Percentiles rank a stretch among this genome's conserved stretches.
Conservation (phyloP, 2,888 invertebrate genomes). For the Sarcophaga subvicina region DNA sequence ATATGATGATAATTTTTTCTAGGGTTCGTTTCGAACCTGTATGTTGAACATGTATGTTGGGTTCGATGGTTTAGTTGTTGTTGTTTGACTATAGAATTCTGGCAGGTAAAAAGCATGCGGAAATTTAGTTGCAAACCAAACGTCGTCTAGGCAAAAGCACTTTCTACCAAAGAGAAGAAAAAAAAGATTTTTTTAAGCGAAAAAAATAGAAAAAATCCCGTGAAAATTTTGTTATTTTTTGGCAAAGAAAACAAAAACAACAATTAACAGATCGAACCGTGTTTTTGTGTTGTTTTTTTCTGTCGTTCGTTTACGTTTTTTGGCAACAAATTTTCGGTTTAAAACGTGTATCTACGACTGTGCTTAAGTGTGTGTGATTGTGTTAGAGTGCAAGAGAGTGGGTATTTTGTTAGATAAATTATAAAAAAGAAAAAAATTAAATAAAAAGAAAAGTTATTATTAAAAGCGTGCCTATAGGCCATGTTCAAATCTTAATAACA, state of each 20-base stretch:
- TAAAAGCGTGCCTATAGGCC: neutral
- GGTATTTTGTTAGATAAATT: neutral
- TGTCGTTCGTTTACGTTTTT: constrained; percentile 1
- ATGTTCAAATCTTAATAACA: neutral
- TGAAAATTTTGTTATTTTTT: neutral
- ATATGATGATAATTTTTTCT: neutral
- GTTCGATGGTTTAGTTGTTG: neutral
- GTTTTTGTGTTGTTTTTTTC: constrained; percentile 23
- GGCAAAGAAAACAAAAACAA: neutral
- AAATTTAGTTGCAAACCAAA: constrained; percentile 67
- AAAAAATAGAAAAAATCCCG: neutral
- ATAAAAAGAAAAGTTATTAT: neutral
- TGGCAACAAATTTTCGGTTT: constrained; percentile 46
- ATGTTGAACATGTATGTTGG: neutral
- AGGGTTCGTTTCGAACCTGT: constrained; percentile 43
- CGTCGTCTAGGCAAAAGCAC: constrained; percentile 64
- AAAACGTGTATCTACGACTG: constrained; percentile 33
- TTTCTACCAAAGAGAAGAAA: neutral
- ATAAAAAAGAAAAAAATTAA: neutral
- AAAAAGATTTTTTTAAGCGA: neutral
- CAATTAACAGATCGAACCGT: constrained; percentile 18
- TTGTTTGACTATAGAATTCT: constrained; percentile 54
- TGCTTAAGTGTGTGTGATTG: constrained; percentile 1
- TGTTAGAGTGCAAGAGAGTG: constrained; percentile 1
- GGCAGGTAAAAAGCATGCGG: constrained; percentile 66